Percentiles rank a stretch among this genome's conserved stretches.
Evolutionary conservation across 37 sponge, comb jelly and placozoan species (phyloP).

Genomic region (Beroe ovata): DNA sequence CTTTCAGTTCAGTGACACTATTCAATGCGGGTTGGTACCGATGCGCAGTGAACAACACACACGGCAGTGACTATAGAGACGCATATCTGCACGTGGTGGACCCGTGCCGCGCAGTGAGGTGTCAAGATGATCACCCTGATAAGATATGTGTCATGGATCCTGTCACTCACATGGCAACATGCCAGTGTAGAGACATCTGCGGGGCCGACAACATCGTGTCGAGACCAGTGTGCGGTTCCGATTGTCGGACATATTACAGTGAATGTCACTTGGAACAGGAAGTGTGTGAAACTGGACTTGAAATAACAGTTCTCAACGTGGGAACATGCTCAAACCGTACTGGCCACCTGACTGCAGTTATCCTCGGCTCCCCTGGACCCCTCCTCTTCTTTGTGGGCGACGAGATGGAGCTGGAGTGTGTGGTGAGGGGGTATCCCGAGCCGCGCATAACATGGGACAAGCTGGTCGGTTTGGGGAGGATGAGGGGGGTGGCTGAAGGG

Average conservation of each 20-base stretch:
- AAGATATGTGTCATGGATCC: constrained; percentile 6
- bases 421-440: not conserved
- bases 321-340: not conserved
- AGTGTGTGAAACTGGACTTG: not conserved
- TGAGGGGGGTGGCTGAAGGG: not conserved
- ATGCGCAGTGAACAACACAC: not conserved
- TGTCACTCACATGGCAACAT: not conserved
- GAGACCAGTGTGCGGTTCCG: constrained; percentile 23
- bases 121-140: not conserved
- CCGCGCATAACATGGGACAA: not conserved
- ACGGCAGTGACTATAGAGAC: not conserved
- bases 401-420: constrained; percentile 15
- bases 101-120: constrained; percentile 8
- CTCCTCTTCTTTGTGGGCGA: constrained; percentile 4
- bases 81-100: constrained; percentile 53
- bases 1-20: not conserved
- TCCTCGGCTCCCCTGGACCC: not conserved
- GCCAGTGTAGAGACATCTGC: constrained; percentile 21
- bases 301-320: not conserved
- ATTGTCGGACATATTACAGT: constrained; percentile 6
- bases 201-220: not conserved
- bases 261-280: not conserved
- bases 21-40: constrained; percentile 39
- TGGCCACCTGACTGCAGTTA: not conserved
- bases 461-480: not conserved